A percentile compares a stretch with the other conserved stretches of the same genome.
Conservation (phyloP, 2,888 invertebrate species). For the Ypsolopha scabrella region DNA sequence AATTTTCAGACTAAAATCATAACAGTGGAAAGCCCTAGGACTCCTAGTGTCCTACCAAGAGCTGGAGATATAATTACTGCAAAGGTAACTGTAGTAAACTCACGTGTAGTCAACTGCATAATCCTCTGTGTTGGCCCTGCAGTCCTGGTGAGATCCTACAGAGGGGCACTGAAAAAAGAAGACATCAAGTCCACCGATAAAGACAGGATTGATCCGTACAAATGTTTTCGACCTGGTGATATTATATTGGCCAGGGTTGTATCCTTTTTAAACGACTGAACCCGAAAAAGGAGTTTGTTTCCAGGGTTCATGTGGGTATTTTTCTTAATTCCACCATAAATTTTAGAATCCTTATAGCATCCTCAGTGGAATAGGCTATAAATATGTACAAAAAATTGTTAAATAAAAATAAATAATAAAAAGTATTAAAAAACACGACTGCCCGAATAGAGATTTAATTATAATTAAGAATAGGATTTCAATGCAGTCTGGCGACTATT, state of each 20-base stretch:
- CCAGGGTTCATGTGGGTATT: no score
- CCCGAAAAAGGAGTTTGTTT: no score
- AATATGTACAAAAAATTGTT: no score
- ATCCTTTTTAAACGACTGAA: no score
- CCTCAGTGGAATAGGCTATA: no score
- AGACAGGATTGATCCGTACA: conserved; percentile 92
- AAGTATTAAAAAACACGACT: no score
- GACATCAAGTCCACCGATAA: conserved; percentile 91
- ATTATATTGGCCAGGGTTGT: conserved; percentile 94
- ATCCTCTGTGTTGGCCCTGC: conserved; percentile 89
- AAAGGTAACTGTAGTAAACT: conserved; percentile 85
- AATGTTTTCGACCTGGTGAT: conserved; percentile 93
- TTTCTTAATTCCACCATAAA: no score
- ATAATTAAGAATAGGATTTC: no score
- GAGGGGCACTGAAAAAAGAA: conserved; percentile 87
- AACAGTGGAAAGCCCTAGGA: conserved; percentile 80
- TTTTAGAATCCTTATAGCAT: no score
- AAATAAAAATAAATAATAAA: no score
- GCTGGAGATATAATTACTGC: conserved; percentile 92
- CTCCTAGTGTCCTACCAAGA: conserved; percentile 85
- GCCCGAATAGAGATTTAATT: no score
- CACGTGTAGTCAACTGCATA: conserved; percentile 85
- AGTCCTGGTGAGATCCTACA: conserved; percentile 80
- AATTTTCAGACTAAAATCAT: conserved; percentile 74
- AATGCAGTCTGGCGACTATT: no score